Evolutionary conservation across 2,113 vertebrate genomes (phyloP), one percentile per base, ranked within the genome.

Genomic region (Miniopterus natalensis): DNA sequence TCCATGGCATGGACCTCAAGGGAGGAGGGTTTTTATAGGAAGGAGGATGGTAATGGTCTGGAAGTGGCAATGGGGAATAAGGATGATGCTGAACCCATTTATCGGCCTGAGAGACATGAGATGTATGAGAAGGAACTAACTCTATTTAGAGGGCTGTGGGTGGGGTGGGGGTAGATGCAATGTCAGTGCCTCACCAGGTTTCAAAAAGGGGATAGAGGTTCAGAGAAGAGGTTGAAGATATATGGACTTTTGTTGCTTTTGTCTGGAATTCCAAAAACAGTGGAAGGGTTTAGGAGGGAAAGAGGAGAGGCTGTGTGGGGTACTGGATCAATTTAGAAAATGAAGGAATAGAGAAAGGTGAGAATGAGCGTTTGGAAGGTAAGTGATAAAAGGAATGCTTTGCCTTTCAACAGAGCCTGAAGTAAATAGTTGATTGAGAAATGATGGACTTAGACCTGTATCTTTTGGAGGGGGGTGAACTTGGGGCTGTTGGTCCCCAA

Each of bases 401-500:
- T 68, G 27, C 59, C 31, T 80, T 91, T 84, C 40, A 90, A 55
- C 77, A 66, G 59, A 47, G 31, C 47, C 47, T 31, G 84, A 88
- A 84, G 49, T 90, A 40, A 87, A 90, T 55, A 84, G 68, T n/a
- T 85, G 17, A 66, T 61, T 79, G 74, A 95, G 12, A 87, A 87
- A 78, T 31, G 8, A 20, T 78, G 80, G 74, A 68, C 42, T 81
- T 75, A 73, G 42, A 88, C 25, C 15, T 88, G 25, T 55, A 15
- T 61, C 25, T 66, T 92, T 86, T 78, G 88, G 36, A 90, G 42
- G 23, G 47, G 31, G 12, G 31, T 89, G 42, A 96, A 59, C 70
- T 90, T 15, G 68, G 63, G 66, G 6, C 42, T 94, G 1, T 96
- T 94, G 73, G 29, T 87, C 49, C 29, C 20, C 78, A 73, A 93